A percentile compares a stretch with the other conserved stretches of the same genome.
These are phyloP conservation scores for Heliconius melpomene DNA, from an alignment of 1,140 invertebrate genomes.

Conservation along the genomic window DNA sequence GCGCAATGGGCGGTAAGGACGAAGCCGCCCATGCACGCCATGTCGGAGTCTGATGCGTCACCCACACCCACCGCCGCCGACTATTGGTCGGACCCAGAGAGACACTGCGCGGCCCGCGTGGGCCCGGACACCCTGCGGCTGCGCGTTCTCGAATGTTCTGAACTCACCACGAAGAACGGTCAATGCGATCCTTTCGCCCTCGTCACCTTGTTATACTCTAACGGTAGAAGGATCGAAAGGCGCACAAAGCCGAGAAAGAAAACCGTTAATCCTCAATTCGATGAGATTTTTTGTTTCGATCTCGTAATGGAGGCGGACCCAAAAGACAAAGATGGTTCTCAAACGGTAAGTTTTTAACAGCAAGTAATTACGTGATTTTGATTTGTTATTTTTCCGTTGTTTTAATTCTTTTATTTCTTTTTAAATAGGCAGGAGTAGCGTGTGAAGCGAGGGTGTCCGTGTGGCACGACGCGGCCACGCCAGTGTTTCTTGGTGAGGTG, in stretches of 20 bases:
- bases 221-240: constrained; percentile 90
- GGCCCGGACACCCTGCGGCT: constrained; percentile 80
- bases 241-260: constrained; percentile 94
- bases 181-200: constrained; percentile 94
- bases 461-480: constrained; percentile 89
- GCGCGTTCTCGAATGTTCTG: constrained; percentile 90
- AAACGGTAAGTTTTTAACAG: constrained; percentile 72
- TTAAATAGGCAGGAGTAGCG: constrained; percentile 64
- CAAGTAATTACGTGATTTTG: neutral
- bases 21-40: constrained; percentile 70
- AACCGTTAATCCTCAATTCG: constrained; percentile 93
- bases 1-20: constrained; percentile 64
- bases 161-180: constrained; percentile 93
- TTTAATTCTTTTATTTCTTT: neutral
- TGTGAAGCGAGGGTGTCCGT: constrained; percentile 89
- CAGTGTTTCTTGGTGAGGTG: constrained; percentile 93
- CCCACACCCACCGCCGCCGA: constrained; percentile 75
- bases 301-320: constrained; percentile 84
- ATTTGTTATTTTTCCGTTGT: neutral
- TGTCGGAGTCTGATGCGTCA: constrained; percentile 66
- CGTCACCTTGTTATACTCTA: constrained; percentile 89
- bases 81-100: constrained; percentile 78
- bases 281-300: constrained; percentile 94
- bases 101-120: constrained; percentile 71
- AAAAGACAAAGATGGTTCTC: constrained; percentile 79